Evolutionary conservation across 2,797 vertebrate genomes (phyloP), one percentile per base, ranked within the genome.

Genomic region (Tenualosa thibaudeaui): DNA sequence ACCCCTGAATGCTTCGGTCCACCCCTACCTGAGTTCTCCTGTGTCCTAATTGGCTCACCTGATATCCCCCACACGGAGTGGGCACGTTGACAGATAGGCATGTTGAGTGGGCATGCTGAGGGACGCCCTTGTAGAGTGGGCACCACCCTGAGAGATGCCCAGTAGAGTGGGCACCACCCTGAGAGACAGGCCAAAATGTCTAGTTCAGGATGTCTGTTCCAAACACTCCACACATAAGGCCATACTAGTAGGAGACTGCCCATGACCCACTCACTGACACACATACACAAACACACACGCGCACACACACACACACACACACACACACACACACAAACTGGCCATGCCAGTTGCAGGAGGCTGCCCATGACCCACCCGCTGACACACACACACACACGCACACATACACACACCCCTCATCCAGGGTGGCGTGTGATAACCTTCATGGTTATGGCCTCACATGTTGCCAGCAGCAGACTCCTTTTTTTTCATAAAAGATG

Each of bases 61-160:
- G 81, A 84, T 82, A 49, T 88, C 81, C 81, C 86, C 89, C 89
- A 91, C 86, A 89, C 89, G 92, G 88, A 92, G 90, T 88, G 84
- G 68, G 84, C 13, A 87, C 87, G 93, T 83, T 93, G 93, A 95
- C 88, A 91, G 93, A 93, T 85, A 84, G 71, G 81, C 81, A 68
- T 78, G 82, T 43, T 51, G 86, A 3, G 51, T 13, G 51, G 51
- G 51, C 51, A 53, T 3, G 46, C 46, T 46, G 46, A 46, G 62
- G 31, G 62, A 68, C 86, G 89, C 88, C 84, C 83, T 83, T 58
- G 78, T 84, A 46, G 46, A 46, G 46, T 46, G 46, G 46, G 46
- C 46, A 46, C 46, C 46, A 46, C 46, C 46, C 46, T 46, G 46
- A 46, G 46, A 46, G 46, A 31, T 31, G 31, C 31, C 31, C 31